Base-by-base conservation (phyloP, 2,888 invertebrate genomes). In the Drosophila helvetica region DNA sequence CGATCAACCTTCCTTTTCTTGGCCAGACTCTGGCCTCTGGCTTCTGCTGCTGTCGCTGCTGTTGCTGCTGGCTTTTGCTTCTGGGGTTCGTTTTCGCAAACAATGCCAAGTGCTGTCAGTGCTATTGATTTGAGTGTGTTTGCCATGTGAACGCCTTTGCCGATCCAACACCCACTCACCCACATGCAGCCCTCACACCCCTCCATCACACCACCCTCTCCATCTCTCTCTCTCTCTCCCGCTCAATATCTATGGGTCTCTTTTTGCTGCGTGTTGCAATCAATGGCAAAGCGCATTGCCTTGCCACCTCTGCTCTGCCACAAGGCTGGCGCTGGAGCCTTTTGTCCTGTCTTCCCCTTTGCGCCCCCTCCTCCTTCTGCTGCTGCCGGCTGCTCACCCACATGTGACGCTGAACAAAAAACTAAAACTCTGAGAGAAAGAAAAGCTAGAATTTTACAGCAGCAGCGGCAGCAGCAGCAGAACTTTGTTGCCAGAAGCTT, bases 121-220 rank as follows among this genome's bases (percentile, higher is more conserved):
- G 83, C 74, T 78, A 83, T 83, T 86, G 83, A 83, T 83, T 88
- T 77, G 88, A 82, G 86, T 82, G 79, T 85, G 80, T 27, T 27
- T 88, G 86, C 88, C 85, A 87, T 82, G 85, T 81, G 81, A 82
- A 74, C 87, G 81, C 88, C 81, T 81, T 86, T 84, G 46, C 46
- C 38, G 15, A 38, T 15, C 38, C 38, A 38, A 51, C 55, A 50
- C 67, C 38, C 47, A 45, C 27, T 6, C 22, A 9, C 33, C 30
- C 46, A 30, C 30, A 30, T 10, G 1, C 51, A 42, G n/a, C n/a
- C n/a, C 15, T 10, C n/a, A n/a, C n/a, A n/a, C 5, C 22, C n/a
- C 25, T 30, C 17, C 7, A 1, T 4, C 2, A 2, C 6, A 18
- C 22, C 7, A n/a, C 3, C 9, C 15, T 3, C 12, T 2, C 10